A percentile compares a stretch with the other conserved stretches of the same genome.
Conservation (phyloP, 2,888 invertebrate genomes). For the Parascotia fuliginaria region DNA sequence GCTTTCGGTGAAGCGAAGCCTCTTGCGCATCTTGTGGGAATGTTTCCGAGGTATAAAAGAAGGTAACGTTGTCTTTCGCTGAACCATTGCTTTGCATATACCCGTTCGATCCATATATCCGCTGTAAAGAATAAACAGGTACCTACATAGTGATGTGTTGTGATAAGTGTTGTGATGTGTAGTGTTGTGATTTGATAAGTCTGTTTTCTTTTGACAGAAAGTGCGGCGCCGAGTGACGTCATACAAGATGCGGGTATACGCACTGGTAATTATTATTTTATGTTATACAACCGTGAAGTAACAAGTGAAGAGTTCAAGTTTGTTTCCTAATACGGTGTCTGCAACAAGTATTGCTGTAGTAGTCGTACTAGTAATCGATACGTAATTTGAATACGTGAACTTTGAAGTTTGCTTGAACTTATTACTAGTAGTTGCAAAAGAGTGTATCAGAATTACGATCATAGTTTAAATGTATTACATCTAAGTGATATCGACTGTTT, state of each 20-base stretch:
- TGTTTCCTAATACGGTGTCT: conserved; percentile 22
- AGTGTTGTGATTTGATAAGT: conserved; percentile 57
- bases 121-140: conserved; percentile 55
- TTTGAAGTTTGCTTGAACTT: no score
- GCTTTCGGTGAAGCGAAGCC: conserved; percentile 72
- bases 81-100: conserved; percentile 77
- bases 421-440: no score
- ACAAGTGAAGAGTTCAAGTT: conserved; percentile 31
- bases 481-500: no score
- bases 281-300: conserved; percentile 23
- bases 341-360: no score
- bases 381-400: no score
- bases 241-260: conserved; percentile 73
- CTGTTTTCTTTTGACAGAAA: conserved; percentile 80
- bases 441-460: no score
- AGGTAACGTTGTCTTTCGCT: conserved; percentile 69
- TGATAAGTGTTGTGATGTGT: conserved; percentile 42
- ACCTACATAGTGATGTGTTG: conserved; percentile 48
- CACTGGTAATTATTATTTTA: conserved; percentile 64
- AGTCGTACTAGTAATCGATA: no score
- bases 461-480: no score
- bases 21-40: conserved; percentile 74
- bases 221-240: conserved; percentile 56
- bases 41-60: conserved; percentile 85
- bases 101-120: conserved; percentile 54